Conservation (phyloP, 2,888 invertebrate genomes). For the Cataglyphis rosenhaueri region DNA sequence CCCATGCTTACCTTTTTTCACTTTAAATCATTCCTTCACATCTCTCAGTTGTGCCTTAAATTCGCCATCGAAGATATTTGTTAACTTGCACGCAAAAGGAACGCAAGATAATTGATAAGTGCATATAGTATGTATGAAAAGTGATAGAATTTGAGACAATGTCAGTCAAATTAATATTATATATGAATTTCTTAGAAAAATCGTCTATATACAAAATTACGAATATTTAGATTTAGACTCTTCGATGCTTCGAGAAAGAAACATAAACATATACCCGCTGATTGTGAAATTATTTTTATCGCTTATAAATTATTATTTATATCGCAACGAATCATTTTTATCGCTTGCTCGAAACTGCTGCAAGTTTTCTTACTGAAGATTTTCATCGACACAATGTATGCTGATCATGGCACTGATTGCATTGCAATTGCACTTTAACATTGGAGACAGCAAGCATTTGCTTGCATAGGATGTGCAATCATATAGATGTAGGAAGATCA, state of each 20-base stretch:
- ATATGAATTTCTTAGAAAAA: not conserved
- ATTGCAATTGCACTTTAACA: slow-evolving; percentile 44
- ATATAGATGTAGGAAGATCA: slow-evolving; percentile 46
- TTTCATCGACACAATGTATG: slow-evolving; percentile 31
- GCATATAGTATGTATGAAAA: not conserved
- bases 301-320: slow-evolving; percentile 4
- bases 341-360: slow-evolving; percentile 30
- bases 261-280: not conserved
- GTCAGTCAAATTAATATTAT: slow-evolving; percentile 6
- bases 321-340: slow-evolving; percentile 3
- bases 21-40: slow-evolving; percentile 39
- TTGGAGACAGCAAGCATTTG: slow-evolving; percentile 31
- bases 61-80: slow-evolving; percentile 17
- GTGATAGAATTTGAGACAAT: slow-evolving; percentile 9
- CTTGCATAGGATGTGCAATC: slow-evolving; percentile 20
- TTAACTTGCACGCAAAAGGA: slow-evolving; percentile 12
- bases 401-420: slow-evolving; percentile 41
- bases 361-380: slow-evolving; percentile 37
- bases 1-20: slow-evolving; percentile 55
- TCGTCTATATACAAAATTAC: not conserved
- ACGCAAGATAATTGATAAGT: slow-evolving; percentile 15
- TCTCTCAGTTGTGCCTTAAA: slow-evolving; percentile 29
- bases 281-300: not conserved
- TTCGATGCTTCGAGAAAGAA: not conserved
- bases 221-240: not conserved